These are phyloP conservation scores for Rhipidura dahli DNA, from an alignment of 2,113 vertebrate genomes.

Conservation along the genomic window DNA sequence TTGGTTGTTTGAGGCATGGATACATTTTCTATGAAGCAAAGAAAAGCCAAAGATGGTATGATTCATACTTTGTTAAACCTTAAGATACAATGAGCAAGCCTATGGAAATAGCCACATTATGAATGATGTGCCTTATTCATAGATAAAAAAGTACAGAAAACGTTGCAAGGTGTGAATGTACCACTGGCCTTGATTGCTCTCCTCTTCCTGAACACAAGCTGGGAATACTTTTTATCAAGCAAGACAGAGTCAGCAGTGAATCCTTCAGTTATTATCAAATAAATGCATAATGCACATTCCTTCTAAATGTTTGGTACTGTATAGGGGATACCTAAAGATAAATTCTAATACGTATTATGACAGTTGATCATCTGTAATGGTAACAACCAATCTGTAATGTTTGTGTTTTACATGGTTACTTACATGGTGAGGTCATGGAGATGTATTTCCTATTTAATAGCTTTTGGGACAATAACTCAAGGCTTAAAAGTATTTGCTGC, in stretches of 20 bases:
- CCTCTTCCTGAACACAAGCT: not conserved
- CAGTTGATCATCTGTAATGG: not conserved
- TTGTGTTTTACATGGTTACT: not conserved
- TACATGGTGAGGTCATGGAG: not conserved
- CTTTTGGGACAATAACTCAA: not conserved
- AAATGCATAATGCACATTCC: not conserved
- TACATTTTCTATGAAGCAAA: not conserved
- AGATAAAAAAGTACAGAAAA: not conserved
- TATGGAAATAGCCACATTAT: not conserved
- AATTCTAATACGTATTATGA: not conserved
- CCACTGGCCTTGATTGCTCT: not conserved
- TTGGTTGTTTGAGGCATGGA: not conserved
- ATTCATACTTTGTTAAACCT: not conserved
- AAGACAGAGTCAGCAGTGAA: not conserved
- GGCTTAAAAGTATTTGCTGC: not conserved
- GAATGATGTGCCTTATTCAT: constrained; percentile 14
- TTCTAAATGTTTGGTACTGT: not conserved
- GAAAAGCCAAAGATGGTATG: not conserved
- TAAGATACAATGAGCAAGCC: not conserved
- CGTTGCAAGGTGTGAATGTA: not conserved
- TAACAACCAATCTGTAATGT: not conserved
- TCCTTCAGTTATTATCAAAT: not conserved
- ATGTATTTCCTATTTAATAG: not conserved
- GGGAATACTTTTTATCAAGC: not conserved
- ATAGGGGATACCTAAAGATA: not conserved